Conservation (phyloP, 2,888 invertebrate genomes). For the Heliconius ethilla region DNA sequence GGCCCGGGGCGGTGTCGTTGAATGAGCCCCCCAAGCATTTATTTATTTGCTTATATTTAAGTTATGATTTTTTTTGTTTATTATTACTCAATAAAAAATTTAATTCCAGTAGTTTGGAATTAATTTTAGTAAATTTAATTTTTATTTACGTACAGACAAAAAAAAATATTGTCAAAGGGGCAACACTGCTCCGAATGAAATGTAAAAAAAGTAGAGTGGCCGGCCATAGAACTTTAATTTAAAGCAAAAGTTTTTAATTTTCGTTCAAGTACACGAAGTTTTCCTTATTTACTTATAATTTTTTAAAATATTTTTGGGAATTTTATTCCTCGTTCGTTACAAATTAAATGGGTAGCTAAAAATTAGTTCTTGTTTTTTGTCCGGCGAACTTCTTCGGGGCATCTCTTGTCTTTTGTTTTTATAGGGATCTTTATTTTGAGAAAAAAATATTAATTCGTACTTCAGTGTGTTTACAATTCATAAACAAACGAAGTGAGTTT, state of each 20-base stretch:
- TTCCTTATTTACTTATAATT: neutral
- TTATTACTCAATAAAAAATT: too few relatives aligned
- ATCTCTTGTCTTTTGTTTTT: neutral
- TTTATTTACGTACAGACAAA: too few relatives aligned
- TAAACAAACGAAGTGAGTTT: conserved; percentile 2
- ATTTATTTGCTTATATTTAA: too few relatives aligned
- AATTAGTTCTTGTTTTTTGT: conserved; percentile 1
- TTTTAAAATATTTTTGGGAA: neutral
- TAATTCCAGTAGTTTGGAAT: too few relatives aligned
- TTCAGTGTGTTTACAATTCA: neutral
- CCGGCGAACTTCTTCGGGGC: neutral
- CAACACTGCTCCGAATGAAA: neutral
- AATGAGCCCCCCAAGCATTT: too few relatives aligned
- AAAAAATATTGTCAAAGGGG: neutral
- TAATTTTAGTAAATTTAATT: too few relatives aligned
- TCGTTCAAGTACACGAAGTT: neutral
- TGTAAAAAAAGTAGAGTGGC: too few relatives aligned
- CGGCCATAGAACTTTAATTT: too few relatives aligned
- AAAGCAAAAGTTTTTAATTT: neutral
- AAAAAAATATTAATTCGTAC: neutral
- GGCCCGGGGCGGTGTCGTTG: too few relatives aligned
- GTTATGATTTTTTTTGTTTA: too few relatives aligned
- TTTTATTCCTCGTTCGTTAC: neutral
- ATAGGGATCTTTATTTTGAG: neutral
- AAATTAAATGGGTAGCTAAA: neutral